These are phyloP conservation scores for Salvelinus namaycush DNA, from an alignment of 2,113 vertebrate species.

Conservation along the genomic window DNA sequence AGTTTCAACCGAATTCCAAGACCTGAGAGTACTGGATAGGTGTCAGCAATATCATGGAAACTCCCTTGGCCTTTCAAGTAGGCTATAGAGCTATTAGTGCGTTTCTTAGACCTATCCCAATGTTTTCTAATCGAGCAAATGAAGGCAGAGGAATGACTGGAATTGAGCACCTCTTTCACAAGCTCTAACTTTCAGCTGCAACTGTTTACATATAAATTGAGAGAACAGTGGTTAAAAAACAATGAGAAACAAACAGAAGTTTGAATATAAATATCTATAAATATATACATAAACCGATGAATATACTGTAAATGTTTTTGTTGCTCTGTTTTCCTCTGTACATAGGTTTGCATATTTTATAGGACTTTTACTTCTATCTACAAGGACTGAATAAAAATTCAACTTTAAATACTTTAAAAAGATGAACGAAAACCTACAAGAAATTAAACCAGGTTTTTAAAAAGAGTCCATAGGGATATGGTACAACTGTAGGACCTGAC, in stretches of 20 bases:
- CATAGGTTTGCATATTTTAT: constrained; percentile 99
- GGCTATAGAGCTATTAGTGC: constrained; percentile 40
- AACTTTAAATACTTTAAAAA: constrained; percentile 73
- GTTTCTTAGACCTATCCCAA: constrained; percentile 24
- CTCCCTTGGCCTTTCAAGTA: constrained; percentile 28
- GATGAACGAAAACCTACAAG: constrained; percentile 74
- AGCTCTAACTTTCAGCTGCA: constrained; percentile 84
- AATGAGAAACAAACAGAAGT: constrained; percentile 87
- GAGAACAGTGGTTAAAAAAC: constrained; percentile 73
- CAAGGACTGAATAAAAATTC: constrained; percentile 78
- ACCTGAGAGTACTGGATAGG: constrained; percentile 37
- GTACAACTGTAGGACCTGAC: constrained; percentile 78
- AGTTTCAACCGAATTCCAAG: constrained; percentile 21
- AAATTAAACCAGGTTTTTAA: constrained; percentile 67
- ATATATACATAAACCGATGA: constrained; percentile 81
- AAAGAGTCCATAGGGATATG: constrained; percentile 60
- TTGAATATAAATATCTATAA: constrained; percentile 86
- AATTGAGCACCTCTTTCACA: constrained; percentile 50
- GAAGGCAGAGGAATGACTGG: constrained; percentile 23
- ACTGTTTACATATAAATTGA: constrained; percentile 86
- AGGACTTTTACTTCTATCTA: constrained; percentile 99
- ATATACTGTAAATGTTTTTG: constrained; percentile 81
- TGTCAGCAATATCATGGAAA: constrained; percentile 5
- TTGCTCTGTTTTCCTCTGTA: constrained; percentile 98
- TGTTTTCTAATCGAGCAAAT: constrained; percentile 31